Percentiles rank a stretch among this genome's conserved stretches.
phyloP scores from a whole-genome alignment of 2,113 vertebrate species.

The Onychostruthus taczanowskii region DNA sequence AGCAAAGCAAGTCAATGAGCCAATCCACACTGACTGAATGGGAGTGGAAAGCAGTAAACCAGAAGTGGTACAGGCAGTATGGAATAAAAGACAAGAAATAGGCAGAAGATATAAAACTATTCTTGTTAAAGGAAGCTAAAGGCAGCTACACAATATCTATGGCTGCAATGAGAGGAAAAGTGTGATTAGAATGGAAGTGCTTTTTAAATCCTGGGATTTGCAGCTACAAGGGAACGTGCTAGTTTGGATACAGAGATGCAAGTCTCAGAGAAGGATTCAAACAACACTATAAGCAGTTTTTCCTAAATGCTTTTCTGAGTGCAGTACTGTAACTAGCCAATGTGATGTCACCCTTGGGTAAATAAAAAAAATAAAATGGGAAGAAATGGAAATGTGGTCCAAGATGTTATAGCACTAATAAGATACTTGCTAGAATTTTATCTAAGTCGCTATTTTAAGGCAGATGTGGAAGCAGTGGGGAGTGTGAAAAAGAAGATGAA shows the following conservation, averaged over 20 bases:
- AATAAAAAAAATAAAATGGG: not conserved
- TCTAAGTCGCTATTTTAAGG: not conserved
- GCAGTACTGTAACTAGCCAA: not conserved
- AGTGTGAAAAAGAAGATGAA: not conserved
- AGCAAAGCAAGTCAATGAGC: not conserved
- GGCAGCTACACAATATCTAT: not conserved
- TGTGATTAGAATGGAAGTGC: not conserved
- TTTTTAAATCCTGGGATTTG: not conserved
- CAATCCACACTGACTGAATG: not conserved
- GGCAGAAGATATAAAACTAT: not conserved
- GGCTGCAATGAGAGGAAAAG: not conserved
- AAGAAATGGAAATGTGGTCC: not conserved
- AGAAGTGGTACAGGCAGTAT: not conserved
- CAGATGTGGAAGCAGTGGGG: not conserved
- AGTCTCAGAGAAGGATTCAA: not conserved
- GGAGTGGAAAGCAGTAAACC: not conserved
- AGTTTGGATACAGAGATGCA: fast-evolving
- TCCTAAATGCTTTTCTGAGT: not conserved
- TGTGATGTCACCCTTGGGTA: not conserved
- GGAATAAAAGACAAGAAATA: not conserved
- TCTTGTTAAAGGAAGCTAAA: not conserved
- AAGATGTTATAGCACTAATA: not conserved
- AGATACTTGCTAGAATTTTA: not conserved
- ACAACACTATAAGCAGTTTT: not conserved
- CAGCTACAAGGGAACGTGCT: not conserved